Percentiles rank a stretch among this genome's conserved stretches.
These are phyloP conservation scores for Andricus grossulariae DNA, from an alignment of 1,140 invertebrate genomes.

Conservation along the genomic window DNA sequence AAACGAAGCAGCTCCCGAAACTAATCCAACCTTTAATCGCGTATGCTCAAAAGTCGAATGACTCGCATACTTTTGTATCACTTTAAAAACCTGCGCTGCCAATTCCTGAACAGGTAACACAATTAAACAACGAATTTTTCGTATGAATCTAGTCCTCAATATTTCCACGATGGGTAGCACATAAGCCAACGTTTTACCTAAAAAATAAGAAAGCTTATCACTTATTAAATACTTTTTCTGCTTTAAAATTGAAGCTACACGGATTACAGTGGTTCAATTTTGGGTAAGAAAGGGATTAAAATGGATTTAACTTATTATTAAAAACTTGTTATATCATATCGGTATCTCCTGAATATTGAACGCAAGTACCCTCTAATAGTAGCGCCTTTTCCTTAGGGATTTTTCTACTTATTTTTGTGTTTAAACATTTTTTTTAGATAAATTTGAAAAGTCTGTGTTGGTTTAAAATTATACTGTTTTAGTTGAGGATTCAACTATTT, in stretches of 20 bases:
- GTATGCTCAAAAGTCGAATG: slow-evolving; percentile 78
- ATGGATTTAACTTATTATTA: too few relatives aligned
- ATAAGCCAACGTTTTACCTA: slow-evolving; percentile 93
- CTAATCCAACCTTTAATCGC: slow-evolving; percentile 83
- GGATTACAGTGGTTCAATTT: too few relatives aligned
- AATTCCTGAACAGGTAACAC: slow-evolving; percentile 95
- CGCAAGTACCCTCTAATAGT: too few relatives aligned
- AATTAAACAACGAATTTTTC: slow-evolving; percentile 87
- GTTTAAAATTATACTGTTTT: too few relatives aligned
- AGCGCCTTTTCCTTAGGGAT: too few relatives aligned
- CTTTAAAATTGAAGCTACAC: background rate
- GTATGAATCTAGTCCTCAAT: slow-evolving; percentile 68
- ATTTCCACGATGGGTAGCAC: slow-evolving; percentile 93
- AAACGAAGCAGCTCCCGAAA: slow-evolving; percentile 85
- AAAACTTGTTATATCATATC: too few relatives aligned
- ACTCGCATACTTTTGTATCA: slow-evolving; percentile 83
- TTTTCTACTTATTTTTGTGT: too few relatives aligned
- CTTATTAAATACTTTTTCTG: slow-evolving; percentile 14
- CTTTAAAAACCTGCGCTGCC: slow-evolving; percentile 91
- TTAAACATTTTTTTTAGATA: too few relatives aligned
- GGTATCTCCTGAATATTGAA: too few relatives aligned
- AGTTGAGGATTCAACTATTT: too few relatives aligned
- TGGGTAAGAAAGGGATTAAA: too few relatives aligned
- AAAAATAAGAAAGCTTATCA: slow-evolving; percentile 38
- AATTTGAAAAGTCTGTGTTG: too few relatives aligned